Percentiles rank a stretch among this genome's conserved stretches.
phyloP scores from a whole-genome alignment of 2,797 vertebrate genomes.

The Takifugu rubripes region DNA sequence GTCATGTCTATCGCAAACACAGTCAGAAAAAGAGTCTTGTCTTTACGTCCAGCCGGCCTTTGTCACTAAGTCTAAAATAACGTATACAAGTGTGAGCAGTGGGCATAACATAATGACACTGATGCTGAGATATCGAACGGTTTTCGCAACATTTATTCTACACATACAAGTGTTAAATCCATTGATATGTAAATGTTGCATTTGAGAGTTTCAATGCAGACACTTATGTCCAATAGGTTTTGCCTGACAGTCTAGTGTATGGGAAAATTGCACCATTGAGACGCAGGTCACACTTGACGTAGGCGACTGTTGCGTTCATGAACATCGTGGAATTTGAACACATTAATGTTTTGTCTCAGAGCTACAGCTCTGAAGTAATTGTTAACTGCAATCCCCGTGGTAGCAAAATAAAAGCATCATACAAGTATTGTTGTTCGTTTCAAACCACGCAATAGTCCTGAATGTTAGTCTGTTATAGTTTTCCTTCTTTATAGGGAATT shows the following conservation, averaged over 20 bases:
- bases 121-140: too few relatives aligned
- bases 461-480: too few relatives aligned
- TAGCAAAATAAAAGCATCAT: too few relatives aligned
- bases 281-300: slow-evolving; percentile 12
- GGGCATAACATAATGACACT: too few relatives aligned
- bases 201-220: not conserved
- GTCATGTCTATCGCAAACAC: too few relatives aligned
- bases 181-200: not conserved
- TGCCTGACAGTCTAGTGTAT: slow-evolving; percentile 11
- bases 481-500: too few relatives aligned
- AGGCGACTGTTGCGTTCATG: slow-evolving; percentile 16
- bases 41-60: not conserved
- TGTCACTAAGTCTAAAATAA: not conserved
- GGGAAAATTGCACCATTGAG: not conserved
- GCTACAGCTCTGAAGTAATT: too few relatives aligned
- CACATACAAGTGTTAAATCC: too few relatives aligned
- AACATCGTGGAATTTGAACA: not conserved
- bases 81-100: not conserved
- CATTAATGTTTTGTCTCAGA: not conserved
- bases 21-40: not conserved
- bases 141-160: too few relatives aligned
- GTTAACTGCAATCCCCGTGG: too few relatives aligned
- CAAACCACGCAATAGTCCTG: too few relatives aligned
- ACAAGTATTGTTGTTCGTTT: too few relatives aligned
- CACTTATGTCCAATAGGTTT: not conserved